Percentiles rank a stretch among this genome's conserved stretches.
Conservation (phyloP, 2,113 vertebrate genomes). For the Pan troglodytes region NHGRI_mPanTro3-v2.1_pri NC_072410.2:119750001-119750500, state of each 20-base stretch:
- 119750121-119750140: no score
- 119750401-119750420: not conserved
- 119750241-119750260: not conserved
- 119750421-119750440: not conserved
- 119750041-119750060: not conserved
- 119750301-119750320: not conserved
- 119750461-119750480: not conserved
- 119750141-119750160: rapidly evolving
- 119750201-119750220: not conserved
- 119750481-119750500: not conserved
- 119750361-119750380: not conserved
- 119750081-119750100: no score
- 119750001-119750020: not conserved
- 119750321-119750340: not conserved
- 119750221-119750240: not conserved
- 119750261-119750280: not conserved
- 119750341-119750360: not conserved
- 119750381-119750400: not conserved
- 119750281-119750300: not conserved
- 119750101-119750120: no score
- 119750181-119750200: not conserved
- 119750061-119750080: no score
- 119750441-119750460: not conserved
- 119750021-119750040: not conserved
- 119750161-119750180: not conserved